Conservation (phyloP, 2,113 vertebrate genomes). For the Notothenia coriiceps region DNA sequence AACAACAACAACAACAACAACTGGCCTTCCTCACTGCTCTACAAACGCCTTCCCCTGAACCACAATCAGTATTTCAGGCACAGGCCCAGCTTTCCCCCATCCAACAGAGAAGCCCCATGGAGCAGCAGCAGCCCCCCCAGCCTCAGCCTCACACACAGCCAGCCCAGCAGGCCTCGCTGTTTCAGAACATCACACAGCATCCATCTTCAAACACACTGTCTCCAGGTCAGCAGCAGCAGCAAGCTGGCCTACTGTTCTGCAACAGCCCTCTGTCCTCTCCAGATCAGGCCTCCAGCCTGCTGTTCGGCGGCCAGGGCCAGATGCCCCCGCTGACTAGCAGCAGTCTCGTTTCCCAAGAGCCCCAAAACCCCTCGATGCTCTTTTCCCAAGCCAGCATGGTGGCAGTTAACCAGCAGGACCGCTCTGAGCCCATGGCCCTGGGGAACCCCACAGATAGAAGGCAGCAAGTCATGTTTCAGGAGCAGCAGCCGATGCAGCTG, state of each 20-base stretch:
- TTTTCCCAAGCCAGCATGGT: slow-evolving; percentile 90
- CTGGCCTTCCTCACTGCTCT: slow-evolving; percentile 90
- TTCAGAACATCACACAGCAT: slow-evolving; percentile 80
- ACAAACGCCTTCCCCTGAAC: slow-evolving; percentile 79
- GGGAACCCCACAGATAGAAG: slow-evolving; percentile 86
- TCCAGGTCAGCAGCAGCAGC: slow-evolving; percentile 86
- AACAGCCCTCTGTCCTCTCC: slow-evolving; percentile 86
- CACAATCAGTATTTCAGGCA: slow-evolving; percentile 83
- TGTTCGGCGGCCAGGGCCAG: slow-evolving; percentile 82
- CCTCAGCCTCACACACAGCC: slow-evolving; percentile 85
- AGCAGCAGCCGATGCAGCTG: slow-evolving; percentile 94
- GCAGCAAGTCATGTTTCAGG: slow-evolving; percentile 91
- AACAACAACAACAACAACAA: slow-evolving; percentile 46
- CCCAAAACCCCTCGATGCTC: slow-evolving; percentile 89
- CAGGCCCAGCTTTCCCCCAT: slow-evolving; percentile 86
- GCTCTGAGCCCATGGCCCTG: slow-evolving; percentile 92
- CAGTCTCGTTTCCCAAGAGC: slow-evolving; percentile 84
- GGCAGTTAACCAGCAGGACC: slow-evolving; percentile 87
- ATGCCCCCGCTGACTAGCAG: slow-evolving; percentile 84
- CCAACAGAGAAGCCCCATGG: slow-evolving; percentile 88
- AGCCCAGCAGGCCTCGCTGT: slow-evolving; percentile 87
- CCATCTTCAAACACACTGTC: slow-evolving; percentile 82
- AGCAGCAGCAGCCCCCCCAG: slow-evolving; percentile 91
- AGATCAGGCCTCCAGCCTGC: slow-evolving; percentile 87
- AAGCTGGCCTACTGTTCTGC: slow-evolving; percentile 89